Evolutionary conservation across 2,113 vertebrate species (phyloP), one percentile per base, ranked within the genome.

Genomic region (Excalfactoria chinensis): DNA sequence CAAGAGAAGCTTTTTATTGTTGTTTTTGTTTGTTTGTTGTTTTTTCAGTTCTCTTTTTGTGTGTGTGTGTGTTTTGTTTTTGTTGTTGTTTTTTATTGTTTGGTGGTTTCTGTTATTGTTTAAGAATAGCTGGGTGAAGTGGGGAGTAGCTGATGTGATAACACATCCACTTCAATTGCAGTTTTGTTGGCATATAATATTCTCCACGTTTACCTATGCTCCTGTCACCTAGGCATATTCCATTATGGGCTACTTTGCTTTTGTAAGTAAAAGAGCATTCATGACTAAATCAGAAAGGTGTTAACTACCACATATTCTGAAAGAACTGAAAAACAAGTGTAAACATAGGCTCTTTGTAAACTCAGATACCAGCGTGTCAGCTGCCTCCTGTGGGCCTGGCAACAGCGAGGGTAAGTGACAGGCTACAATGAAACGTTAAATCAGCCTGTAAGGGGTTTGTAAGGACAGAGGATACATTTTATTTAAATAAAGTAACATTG

Each of bases 401-500:
- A 89, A 71, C 32, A 26, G 60, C 72, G 85, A 90, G 84, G 77
- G 19, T 69, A 92, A 94, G 76, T 92, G 94, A 95, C 51, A 84
- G 87, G 97, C 88, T 88, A 97, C 96, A 97, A 96, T 93, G 93
- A 94, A 93, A 95, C 86, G 89, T 88, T 89, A 96, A 96, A 80
- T 80, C 87, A 95, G 77, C 37, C 84, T 95, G 88, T 48, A 66
- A 80, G 35, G 77, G 79, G 95, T 92, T 95, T 85, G 80, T 96
- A 84, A 89, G 94, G 96, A 98, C 94, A 97, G 97, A 97, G 96
- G 94, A 98, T 96, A 76, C 93, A 97, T 98, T 98, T 97, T 97
- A 97, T 97, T 96, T 97, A 96, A 97, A 98, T 97, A 98, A 98
- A 96, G 97, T 97, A 92, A 93, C 95, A 96, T 90, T 97, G 97